These are phyloP conservation scores for Potorous gilbertii DNA, from an alignment of 2,797 vertebrate genomes.

Conservation along the genomic window DNA sequence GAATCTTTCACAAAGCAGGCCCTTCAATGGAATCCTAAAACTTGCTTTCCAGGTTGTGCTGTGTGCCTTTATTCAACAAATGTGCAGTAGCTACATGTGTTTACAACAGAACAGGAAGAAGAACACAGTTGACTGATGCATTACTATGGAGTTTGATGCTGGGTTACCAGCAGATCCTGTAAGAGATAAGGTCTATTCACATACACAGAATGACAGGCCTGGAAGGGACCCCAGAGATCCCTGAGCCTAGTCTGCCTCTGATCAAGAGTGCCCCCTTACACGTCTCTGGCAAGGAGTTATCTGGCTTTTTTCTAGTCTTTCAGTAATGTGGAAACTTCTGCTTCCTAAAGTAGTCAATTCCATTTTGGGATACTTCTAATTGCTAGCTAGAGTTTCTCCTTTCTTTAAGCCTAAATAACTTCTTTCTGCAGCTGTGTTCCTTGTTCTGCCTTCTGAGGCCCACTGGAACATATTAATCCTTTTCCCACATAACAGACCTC, in stretches of 20 bases:
- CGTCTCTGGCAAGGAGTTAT: not conserved
- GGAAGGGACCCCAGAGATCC: not conserved
- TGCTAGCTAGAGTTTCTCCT: not conserved
- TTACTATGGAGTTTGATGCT: not conserved
- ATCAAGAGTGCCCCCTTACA: not conserved
- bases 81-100: not conserved
- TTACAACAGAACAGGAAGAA: not conserved
- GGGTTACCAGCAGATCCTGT: not conserved
- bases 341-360: not conserved
- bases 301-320: not conserved
- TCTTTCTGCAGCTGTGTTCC: not conserved
- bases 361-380: not conserved
- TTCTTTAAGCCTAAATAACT: not conserved
- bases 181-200: not conserved
- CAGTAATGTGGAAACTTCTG: not conserved
- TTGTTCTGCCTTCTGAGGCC: not conserved
- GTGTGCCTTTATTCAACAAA: not conserved
- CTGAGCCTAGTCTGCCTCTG: not conserved
- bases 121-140: rapidly evolving
- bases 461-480: not conserved
- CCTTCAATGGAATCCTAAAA: not conserved
- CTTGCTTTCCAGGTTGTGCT: not conserved
- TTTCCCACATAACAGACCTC: not conserved
- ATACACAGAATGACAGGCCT: not conserved
- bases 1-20: not conserved